Conservation (phyloP, 1,140 invertebrate genomes). For the Varroa destructor region DNA sequence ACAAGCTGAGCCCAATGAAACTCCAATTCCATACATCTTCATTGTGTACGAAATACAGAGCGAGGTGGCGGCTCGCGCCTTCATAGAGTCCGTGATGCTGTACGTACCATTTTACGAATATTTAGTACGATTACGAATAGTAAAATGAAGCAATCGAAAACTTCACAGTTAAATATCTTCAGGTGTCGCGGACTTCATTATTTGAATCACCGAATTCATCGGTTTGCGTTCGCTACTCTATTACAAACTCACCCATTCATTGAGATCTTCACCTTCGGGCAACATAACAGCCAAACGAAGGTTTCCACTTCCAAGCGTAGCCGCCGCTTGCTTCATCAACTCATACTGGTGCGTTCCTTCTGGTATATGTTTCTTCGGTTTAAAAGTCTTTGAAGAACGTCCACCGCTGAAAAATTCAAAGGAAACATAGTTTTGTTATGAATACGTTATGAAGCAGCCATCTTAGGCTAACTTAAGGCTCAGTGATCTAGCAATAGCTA, state of each 20-base stretch:
- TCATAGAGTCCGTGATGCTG: too few relatives aligned
- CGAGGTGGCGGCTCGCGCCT: too few relatives aligned
- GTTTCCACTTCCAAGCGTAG: slow-evolving; percentile 93
- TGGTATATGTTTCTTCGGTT: slow-evolving; percentile 97
- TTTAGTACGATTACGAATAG: too few relatives aligned
- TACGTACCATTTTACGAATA: too few relatives aligned
- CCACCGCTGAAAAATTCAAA: slow-evolving; percentile 47
- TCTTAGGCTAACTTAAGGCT: slow-evolving; percentile 24
- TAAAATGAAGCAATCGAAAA: too few relatives aligned
- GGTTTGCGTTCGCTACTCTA: too few relatives aligned
- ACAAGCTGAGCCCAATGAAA: too few relatives aligned
- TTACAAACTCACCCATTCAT: slow-evolving; percentile 74
- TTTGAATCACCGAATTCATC: too few relatives aligned
- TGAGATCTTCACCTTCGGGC: slow-evolving; percentile 95
- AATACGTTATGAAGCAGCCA: slow-evolving; percentile 20
- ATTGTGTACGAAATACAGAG: too few relatives aligned
- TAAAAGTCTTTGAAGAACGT: slow-evolving; percentile 88
- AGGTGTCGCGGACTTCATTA: too few relatives aligned
- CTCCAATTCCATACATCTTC: too few relatives aligned
- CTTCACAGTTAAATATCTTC: too few relatives aligned
- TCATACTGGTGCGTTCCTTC: slow-evolving; percentile 98
- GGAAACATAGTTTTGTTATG: slow-evolving; percentile 7
- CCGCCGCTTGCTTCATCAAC: slow-evolving; percentile 96
- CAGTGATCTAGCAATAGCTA: slow-evolving; percentile 28
- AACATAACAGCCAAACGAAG: slow-evolving; percentile 84